Conservation (phyloP, 1,140 invertebrate genomes). For the Oryctes rhinoceros region DNA sequence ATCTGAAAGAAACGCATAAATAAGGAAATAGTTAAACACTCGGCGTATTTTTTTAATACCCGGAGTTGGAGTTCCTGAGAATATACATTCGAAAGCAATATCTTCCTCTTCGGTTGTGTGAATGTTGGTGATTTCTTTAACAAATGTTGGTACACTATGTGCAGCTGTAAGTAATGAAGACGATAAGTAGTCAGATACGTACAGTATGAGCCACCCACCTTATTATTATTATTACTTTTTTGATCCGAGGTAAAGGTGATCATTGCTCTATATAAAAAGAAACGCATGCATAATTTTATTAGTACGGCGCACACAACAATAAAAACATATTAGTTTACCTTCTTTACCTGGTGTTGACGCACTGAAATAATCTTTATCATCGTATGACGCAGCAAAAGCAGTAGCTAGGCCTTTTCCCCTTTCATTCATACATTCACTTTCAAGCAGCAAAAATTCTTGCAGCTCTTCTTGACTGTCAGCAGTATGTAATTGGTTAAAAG, state of each 20-base stretch:
- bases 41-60: slow-evolving; percentile 63
- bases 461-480: slow-evolving; percentile 72
- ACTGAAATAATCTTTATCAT: slow-evolving; percentile 7
- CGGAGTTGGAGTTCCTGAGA: slow-evolving; percentile 85
- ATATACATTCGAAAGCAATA: slow-evolving; percentile 78
- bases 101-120: slow-evolving; percentile 78
- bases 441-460: slow-evolving; percentile 71
- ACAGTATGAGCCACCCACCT: slow-evolving; percentile 8
- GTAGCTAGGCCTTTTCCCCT: slow-evolving; percentile 63
- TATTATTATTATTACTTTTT: not conserved
- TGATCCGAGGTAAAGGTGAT: slow-evolving; percentile 22
- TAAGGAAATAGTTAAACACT: not conserved
- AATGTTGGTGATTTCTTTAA: slow-evolving; percentile 79
- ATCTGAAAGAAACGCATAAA: slow-evolving; percentile 64
- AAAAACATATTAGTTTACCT: slow-evolving; percentile 41
- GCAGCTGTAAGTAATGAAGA: slow-evolving; percentile 67
- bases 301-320: slow-evolving; percentile 3
- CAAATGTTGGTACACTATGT: slow-evolving; percentile 81
- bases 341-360: slow-evolving; percentile 5
- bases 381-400: slow-evolving; percentile 57
- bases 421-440: slow-evolving; percentile 70
- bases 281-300: slow-evolving; percentile 13
- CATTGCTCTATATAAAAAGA: slow-evolving; percentile 41
- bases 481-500: slow-evolving; percentile 68
- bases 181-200: not conserved